Evolutionary conservation across 2,797 vertebrate genomes (phyloP).

Genomic region (Anguilla obscura): DNA sequence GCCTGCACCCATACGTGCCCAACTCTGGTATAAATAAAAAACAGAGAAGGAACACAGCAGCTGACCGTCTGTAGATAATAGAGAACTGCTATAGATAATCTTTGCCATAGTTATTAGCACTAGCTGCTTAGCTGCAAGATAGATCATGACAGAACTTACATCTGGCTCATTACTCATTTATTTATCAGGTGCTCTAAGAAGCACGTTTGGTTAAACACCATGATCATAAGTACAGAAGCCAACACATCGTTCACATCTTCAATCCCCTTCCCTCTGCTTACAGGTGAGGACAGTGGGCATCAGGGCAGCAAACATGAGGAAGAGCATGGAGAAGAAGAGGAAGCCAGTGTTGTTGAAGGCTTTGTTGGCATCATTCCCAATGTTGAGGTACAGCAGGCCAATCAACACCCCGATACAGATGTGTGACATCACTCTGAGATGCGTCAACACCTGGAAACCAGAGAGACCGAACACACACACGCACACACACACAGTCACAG

Average conservation of each 20-base stretch:
- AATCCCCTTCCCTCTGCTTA: constrained; percentile 67
- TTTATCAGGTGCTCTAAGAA: neutral
- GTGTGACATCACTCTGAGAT: constrained; percentile 94
- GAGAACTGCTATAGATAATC: neutral
- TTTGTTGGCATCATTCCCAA: constrained; percentile 94
- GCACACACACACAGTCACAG: neutral
- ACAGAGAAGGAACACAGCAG: neutral
- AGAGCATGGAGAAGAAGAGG: constrained; percentile 99
- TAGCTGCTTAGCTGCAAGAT: neutral
- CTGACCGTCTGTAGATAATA: neutral
- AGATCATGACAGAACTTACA: neutral
- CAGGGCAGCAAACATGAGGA: constrained; percentile 96
- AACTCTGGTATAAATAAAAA: neutral
- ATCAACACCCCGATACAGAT: constrained; percentile 91
- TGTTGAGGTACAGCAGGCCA: constrained; percentile 94
- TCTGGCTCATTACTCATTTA: neutral
- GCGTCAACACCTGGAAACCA: constrained; percentile 85
- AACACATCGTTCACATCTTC: neutral
- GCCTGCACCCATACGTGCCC: neutral
- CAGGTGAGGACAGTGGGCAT: constrained; percentile 98
- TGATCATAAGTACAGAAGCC: neutral
- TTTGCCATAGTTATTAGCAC: neutral
- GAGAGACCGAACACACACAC: constrained; percentile 36
- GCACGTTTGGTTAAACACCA: neutral
- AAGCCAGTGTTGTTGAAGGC: constrained; percentile 99